phyloP scores from a whole-genome alignment of 2,888 invertebrate species.

The Alentia gelatinosa region DNA sequence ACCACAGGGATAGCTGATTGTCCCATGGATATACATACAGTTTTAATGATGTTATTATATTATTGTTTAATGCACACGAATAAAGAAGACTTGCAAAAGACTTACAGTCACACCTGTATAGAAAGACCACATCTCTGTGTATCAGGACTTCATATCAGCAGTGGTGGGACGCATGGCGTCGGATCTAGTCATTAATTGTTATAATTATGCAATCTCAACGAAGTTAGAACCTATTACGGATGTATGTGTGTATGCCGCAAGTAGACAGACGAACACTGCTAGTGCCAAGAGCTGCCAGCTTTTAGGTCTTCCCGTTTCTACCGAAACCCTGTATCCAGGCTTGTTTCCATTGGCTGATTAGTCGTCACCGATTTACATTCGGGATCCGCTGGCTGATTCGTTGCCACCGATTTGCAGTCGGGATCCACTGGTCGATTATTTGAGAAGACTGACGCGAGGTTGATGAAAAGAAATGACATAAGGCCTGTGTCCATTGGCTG shows the following conservation, averaged over 20 bases:
- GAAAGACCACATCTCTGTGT: not conserved
- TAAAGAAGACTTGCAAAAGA: constrained; percentile 26
- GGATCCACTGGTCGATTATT: not conserved
- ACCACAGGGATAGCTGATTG: constrained; percentile 25
- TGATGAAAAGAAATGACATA: no score
- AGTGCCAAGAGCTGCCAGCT: constrained; percentile 6
- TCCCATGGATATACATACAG: not conserved
- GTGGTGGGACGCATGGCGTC: not conserved
- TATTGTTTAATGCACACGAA: not conserved
- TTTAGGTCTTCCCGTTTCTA: not conserved
- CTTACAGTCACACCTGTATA: not conserved
- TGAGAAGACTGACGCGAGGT: no score
- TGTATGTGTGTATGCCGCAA: not conserved
- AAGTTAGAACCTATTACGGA: constrained; percentile 13
- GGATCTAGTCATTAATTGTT: not conserved
- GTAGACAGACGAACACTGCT: not conserved
- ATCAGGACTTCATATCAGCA: constrained; percentile 18
- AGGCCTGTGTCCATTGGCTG: no score
- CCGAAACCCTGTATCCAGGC: no score
- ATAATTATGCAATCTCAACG: constrained; percentile 35
- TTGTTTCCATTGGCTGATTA: no score
- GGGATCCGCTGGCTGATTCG: not conserved
- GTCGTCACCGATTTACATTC: no score
- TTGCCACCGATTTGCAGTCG: not conserved
- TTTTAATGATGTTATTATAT: not conserved